phyloP scores from a whole-genome alignment of 2,888 invertebrate genomes.

The Nemoura dubitans region DNA sequence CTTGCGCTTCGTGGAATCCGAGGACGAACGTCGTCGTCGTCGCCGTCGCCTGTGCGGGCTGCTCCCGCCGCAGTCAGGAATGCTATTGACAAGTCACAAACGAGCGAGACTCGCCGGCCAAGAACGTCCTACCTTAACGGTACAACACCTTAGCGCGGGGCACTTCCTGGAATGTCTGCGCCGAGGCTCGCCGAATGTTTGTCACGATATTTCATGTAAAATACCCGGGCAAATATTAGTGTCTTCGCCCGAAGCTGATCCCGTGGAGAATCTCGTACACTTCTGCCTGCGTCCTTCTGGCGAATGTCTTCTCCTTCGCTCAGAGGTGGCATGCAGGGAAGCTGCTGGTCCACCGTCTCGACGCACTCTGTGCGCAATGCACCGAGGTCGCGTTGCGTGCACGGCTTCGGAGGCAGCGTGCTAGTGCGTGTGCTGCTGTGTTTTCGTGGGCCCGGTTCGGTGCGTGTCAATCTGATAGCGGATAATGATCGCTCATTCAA shows the following conservation, averaged over 20 bases:
- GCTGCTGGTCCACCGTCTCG: neutral
- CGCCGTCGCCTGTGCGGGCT: neutral
- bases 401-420: neutral
- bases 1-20: neutral
- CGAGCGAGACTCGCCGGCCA: neutral
- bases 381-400: neutral
- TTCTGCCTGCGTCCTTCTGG: no score
- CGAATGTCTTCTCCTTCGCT: no score
- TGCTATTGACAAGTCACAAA: neutral
- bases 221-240: neutral
- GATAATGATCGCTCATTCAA: slow-evolving; percentile 7
- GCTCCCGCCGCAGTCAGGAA: neutral
- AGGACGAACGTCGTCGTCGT: neutral
- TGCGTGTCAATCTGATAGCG: neutral
- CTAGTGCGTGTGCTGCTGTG: neutral
- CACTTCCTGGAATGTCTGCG: neutral
- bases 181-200: neutral
- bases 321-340: neutral
- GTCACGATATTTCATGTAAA: neutral
- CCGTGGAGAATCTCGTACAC: neutral
- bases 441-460: neutral
- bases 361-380: neutral
- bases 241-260: neutral
- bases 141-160: neutral
- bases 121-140: neutral